phyloP scores from a whole-genome alignment of 2,113 vertebrate species.

The Prunella himalayana region DNA sequence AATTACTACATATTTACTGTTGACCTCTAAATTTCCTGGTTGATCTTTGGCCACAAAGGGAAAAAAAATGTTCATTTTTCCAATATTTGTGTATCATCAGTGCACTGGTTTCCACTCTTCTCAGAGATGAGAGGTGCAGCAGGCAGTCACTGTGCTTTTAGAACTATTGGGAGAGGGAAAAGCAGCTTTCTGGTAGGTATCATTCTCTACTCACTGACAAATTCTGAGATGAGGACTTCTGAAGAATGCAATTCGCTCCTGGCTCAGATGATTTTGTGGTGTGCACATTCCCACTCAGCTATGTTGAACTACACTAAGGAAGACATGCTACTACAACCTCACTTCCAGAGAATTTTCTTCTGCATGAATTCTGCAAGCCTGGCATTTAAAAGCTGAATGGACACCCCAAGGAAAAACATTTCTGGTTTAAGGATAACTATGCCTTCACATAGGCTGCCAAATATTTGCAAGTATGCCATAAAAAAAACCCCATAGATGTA shows the following conservation, averaged over 20 bases:
- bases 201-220: neutral
- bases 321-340: fast-evolving
- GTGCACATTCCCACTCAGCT: neutral
- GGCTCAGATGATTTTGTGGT: neutral
- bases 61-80: neutral
- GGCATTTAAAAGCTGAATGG: neutral
- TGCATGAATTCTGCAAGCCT: neutral
- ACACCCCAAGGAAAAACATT: neutral
- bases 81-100: neutral
- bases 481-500: neutral
- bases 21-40: neutral
- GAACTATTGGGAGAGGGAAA: neutral
- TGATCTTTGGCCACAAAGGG: neutral
- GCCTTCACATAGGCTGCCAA: neutral
- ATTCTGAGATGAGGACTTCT: neutral
- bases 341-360: neutral
- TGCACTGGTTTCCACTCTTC: neutral
- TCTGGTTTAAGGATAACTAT: neutral
- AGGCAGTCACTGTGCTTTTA: neutral
- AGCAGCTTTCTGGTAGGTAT: neutral
- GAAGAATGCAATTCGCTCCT: neutral
- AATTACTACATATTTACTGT: neutral
- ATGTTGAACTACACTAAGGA: neutral
- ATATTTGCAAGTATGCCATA: neutral
- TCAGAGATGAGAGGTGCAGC: neutral